Evolutionary conservation across 2,888 invertebrate genomes (phyloP).

Genomic region (Conchocele bisecta): DNA sequence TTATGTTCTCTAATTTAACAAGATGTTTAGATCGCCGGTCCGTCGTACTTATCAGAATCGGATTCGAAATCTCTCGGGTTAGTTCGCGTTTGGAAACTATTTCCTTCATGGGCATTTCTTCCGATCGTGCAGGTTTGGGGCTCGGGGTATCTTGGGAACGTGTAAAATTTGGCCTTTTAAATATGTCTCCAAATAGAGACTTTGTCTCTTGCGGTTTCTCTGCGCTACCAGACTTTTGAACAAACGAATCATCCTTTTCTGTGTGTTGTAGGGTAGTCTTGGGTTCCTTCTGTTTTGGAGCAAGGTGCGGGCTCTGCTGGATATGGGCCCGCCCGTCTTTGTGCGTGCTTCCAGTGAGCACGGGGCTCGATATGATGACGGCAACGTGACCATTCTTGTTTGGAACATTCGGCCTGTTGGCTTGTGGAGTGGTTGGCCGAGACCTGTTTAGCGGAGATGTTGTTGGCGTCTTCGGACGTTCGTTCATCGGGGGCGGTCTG

Average conservation of each 20-base stretch:
- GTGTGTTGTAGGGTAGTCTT: neutral
- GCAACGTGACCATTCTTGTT: neutral
- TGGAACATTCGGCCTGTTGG: conserved; percentile 7
- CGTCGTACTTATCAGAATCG: conserved; percentile 76
- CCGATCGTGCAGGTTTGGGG: conserved; percentile 15
- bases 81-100: conserved; percentile 69
- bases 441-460: no score
- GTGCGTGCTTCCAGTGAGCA: conserved; percentile 64
- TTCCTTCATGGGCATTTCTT: conserved; percentile 26
- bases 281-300: conserved; percentile 21
- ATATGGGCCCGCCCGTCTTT: conserved; percentile 54
- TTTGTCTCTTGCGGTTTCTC: conserved; percentile 25
- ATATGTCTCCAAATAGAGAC: conserved; percentile 41
- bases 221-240: neutral
- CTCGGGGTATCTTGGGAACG: conserved; percentile 24
- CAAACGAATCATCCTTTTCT: neutral
- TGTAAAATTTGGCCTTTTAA: conserved; percentile 49
- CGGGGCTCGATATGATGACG: conserved; percentile 59
- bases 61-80: conserved; percentile 73
- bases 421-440: no score
- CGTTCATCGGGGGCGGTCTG: neutral
- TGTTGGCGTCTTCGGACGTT: neutral
- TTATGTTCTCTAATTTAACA: conserved; percentile 49
- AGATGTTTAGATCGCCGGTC: conserved; percentile 74
- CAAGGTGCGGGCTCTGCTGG: conserved; percentile 42